Base-by-base conservation (phyloP, 2,113 vertebrate genomes). In the Pitta sordida region DNA sequence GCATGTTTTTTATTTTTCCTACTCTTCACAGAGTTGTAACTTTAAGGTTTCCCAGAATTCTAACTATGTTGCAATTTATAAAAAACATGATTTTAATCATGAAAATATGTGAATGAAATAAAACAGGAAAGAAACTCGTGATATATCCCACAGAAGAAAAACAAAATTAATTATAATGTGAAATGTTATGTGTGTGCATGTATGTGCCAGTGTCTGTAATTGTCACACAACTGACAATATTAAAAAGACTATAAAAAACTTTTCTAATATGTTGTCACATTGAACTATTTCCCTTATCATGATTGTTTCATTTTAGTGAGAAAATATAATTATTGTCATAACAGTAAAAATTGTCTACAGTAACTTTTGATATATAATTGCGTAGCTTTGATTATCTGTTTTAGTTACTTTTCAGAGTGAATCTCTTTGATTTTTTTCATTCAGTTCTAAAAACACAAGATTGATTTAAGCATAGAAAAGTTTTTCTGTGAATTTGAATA, bases 261-360 rank as follows among this genome's bases (percentile, higher is more conserved):
- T 56, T 81, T 75, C 15, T 58, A 26, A 15, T 78, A 20, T 44
- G 65, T 36, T 67, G 51, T 95, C 91, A 88, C 12, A 71, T 59
- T 93, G 34, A 90, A 46, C 27, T 92, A 94, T 52, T 91, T 87
- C 69, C 13, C 0, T 71, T 74, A 67, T 53, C 39, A 68, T 63
- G 86, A 36, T 41, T 55, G 9, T 86, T 86, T 43, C 8, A 8
- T 78, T 84, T 90, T 53, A 49, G 9, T 79, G 73, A 90, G 46
- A 97, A 77, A 76, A 51, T 55, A 48, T 94, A 85, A 83, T 94
- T 96, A 83, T 67, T 95, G 19, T 71, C 30, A 30, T 77, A 96
- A 91, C 7, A 73, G 49, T 81, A 34, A 93, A 93, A 69, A 63
- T 29, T 51, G 19, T 39, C 14, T 85, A 15, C 58, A 83, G 49